Base-by-base conservation (phyloP, 2,797 vertebrate genomes). In the Vireo griseus region DNA sequence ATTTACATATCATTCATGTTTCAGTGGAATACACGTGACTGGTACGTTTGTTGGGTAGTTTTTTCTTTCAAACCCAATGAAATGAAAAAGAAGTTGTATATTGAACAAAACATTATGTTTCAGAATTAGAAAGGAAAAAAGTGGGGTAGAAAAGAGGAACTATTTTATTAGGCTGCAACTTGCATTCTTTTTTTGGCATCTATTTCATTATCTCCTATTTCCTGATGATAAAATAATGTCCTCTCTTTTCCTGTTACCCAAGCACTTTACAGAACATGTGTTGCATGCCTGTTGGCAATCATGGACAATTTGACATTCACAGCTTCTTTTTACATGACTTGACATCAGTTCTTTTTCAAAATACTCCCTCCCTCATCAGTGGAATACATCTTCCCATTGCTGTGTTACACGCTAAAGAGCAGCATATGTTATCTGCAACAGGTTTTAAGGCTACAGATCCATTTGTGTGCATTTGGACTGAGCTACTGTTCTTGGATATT, bases 211-310 rank as follows among this genome's bases (percentile, higher is more conserved):
- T 80, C 97, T 96, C 76, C 93, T 86, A 58, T 95, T 98, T 98
- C 98, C 97, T 97, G 94, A 94, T 40, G 78, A 79, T 65, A 96
- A 79, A 29, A 96, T 96, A 97, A 97, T 97, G 92, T 90, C 86
- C 92, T 96, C 91, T 93, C 94, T 97, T 97, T 98, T 98, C 97
- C 97, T 97, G 97, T 98, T 98, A 86, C 97, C 95, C 96, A 97
- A 98, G 97, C 65, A 91, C 92, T 92, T 92, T 91, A 90, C 93
- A 97, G 94, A 97, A 95, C 94, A 90, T 86, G 28, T 88, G 93
- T 97, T 95, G 90, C 96, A 93, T 20, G 52, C 73, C 86, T 97
- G 62, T 92, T 96, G 81, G 97, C 93, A 97, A 95, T 81, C 91
- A 52, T 77, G 93, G 93, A 93, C 85, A 81, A 71, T 92, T 61